These are phyloP conservation scores for Tiaroga cobitis DNA, from an alignment of 2,797 vertebrate genomes.

Conservation along the genomic window DNA sequence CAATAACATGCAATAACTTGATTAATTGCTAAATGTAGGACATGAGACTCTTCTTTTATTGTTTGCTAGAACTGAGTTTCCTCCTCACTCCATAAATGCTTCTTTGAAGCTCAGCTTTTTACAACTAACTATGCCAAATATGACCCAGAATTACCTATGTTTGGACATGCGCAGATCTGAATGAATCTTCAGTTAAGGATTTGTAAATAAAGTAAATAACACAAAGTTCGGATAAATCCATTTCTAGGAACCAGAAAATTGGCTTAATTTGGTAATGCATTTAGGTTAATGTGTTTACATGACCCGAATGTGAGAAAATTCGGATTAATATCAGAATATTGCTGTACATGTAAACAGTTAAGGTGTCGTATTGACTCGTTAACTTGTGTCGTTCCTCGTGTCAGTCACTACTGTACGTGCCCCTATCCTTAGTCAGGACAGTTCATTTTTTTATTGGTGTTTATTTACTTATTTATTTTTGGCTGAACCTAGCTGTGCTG, in stretches of 20 bases:
- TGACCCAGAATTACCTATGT: not conserved
- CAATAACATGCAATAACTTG: not conserved
- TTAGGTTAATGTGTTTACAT: not conserved
- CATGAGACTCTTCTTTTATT: not conserved
- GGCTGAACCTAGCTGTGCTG: not conserved
- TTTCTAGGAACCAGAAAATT: not conserved
- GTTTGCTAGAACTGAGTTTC: not conserved
- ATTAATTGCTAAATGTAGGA: slow-evolving; percentile 2
- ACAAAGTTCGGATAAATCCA: not conserved
- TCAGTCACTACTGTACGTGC: not conserved
- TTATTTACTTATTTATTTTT: not conserved
- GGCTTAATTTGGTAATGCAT: not conserved
- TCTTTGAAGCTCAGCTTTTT: not conserved
- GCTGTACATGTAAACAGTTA: not conserved
- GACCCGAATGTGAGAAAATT: not conserved
- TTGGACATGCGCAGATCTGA: not conserved
- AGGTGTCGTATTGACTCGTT: not conserved
- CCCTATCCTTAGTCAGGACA: not conserved
- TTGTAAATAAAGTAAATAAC: not conserved
- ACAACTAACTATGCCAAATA: not conserved
- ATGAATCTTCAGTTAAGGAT: not conserved
- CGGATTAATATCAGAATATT: not conserved
- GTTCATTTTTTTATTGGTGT: not conserved
- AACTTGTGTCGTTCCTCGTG: not conserved
- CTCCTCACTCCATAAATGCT: not conserved